phyloP scores from a whole-genome alignment of 1,140 invertebrate species.

The Danaus melanippus region DNA sequence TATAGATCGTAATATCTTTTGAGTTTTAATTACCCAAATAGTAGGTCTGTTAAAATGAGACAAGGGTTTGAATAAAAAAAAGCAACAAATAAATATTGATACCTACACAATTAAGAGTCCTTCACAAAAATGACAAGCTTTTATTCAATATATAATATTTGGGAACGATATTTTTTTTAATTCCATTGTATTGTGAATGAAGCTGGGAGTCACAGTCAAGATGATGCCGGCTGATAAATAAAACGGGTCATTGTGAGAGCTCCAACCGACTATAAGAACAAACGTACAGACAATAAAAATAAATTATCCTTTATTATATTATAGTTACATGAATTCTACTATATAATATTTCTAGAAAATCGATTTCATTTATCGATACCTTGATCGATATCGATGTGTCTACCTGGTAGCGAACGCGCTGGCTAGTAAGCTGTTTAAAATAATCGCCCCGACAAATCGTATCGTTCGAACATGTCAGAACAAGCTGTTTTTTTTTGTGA shows the following conservation, averaged over 20 bases:
- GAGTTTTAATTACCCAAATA: too few species aligned
- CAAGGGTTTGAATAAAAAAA: too few species aligned
- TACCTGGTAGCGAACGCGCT: slow-evolving; percentile 20
- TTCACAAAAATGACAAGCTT: slow-evolving; percentile 20
- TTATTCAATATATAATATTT: slow-evolving; percentile 36
- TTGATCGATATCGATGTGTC: not conserved
- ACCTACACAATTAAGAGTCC: slow-evolving; percentile 13
- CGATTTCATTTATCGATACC: too few species aligned
- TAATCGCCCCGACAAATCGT: slow-evolving; percentile 61
- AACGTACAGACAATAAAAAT: not conserved
- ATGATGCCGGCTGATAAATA: slow-evolving; percentile 58
- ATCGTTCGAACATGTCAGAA: slow-evolving; percentile 59
- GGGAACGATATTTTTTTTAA: slow-evolving; percentile 47
- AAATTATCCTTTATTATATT: too few species aligned
- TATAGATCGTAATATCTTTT: too few species aligned
- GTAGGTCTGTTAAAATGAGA: too few species aligned
- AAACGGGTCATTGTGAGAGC: slow-evolving; percentile 41
- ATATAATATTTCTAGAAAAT: too few species aligned
- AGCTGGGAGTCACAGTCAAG: slow-evolving; percentile 42
- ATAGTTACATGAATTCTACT: too few species aligned
- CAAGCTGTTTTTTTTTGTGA: slow-evolving; percentile 48
- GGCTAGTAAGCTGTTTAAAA: slow-evolving; percentile 43
- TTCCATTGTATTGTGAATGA: slow-evolving; percentile 44
- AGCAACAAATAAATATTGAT: too few species aligned
- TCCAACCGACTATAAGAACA: slow-evolving; percentile 11